Conservation (phyloP, 2,888 invertebrate genomes). For the Temnothorax unifasciatus region DNA sequence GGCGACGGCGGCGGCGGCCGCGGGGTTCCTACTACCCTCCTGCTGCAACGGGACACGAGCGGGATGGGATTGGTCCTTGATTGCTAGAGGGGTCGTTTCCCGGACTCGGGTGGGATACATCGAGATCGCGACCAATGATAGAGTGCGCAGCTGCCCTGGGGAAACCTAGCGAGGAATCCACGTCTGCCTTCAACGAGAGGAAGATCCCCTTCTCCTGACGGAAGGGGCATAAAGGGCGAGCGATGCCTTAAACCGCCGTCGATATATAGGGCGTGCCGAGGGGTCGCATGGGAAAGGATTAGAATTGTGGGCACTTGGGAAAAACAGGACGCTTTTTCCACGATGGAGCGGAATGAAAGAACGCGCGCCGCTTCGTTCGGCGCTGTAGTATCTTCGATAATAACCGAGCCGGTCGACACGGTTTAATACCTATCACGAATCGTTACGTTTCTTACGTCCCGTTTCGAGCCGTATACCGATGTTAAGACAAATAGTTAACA, state of each 20-base stretch:
- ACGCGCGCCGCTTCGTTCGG: neutral
- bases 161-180: constrained; percentile 66
- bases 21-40: constrained; percentile 60
- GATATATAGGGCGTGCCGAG: constrained; percentile 41
- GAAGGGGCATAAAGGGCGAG: constrained; percentile 13
- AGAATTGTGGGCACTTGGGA: constrained; percentile 17
- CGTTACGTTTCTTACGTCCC: neutral
- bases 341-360: neutral
- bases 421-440: neutral
- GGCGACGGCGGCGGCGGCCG: constrained; percentile 4
- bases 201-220: constrained; percentile 16
- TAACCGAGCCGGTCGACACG: neutral
- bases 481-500: neutral
- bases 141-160: constrained; percentile 82
- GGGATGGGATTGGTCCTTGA: constrained; percentile 84
- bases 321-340: constrained; percentile 13
- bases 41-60: constrained; percentile 49
- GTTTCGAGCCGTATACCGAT: neutral
- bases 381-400: neutral
- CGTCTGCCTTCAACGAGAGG: constrained; percentile 41
- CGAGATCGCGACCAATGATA: constrained; percentile 86
- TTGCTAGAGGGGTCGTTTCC: constrained; percentile 82
- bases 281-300: constrained; percentile 65
- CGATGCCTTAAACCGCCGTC: constrained; percentile 44
- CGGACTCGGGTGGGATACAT: constrained; percentile 81